A percentile compares a stretch with the other conserved stretches of the same genome.
These are phyloP conservation scores for Bombylius major DNA, from an alignment of 2,888 invertebrate species.

Conservation along the genomic window DNA sequence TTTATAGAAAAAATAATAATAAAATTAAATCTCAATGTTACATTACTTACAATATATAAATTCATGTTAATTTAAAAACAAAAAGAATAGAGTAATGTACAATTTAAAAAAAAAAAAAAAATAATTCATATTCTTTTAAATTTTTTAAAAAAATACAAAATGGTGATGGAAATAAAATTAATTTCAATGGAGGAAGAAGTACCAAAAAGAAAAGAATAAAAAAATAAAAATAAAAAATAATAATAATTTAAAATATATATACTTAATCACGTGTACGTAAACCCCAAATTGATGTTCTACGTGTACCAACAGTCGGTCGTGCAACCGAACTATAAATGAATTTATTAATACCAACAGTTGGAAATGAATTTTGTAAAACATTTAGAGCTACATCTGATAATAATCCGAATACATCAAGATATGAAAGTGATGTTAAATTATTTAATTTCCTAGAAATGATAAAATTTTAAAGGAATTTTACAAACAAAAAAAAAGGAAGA, in stretches of 20 bases:
- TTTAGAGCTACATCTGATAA: slow-evolving; percentile 45
- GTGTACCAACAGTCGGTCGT: slow-evolving; percentile 75
- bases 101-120: too few species aligned
- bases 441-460: slow-evolving; percentile 41
- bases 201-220: too few species aligned
- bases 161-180: too few species aligned
- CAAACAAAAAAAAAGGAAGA: slow-evolving; percentile 1
- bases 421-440: slow-evolving; percentile 51
- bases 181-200: too few species aligned
- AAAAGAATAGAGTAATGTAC: too few species aligned
- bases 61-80: too few species aligned
- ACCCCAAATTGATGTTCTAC: slow-evolving; percentile 85
- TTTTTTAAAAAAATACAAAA: too few species aligned
- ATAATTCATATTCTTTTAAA: too few species aligned
- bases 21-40: too few species aligned
- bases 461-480: background rate
- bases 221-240: too few species aligned
- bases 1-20: too few species aligned
- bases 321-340: slow-evolving; percentile 75
- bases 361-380: slow-evolving; percentile 43
- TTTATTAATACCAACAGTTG: slow-evolving; percentile 54
- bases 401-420: slow-evolving; percentile 72
- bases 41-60: too few species aligned
- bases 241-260: background rate
- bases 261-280: slow-evolving; percentile 63